Percentiles rank a stretch among this genome's conserved stretches.
Evolutionary conservation across 2,888 invertebrate genomes (phyloP).

Genomic region (Himalopsyche japonica): DNA sequence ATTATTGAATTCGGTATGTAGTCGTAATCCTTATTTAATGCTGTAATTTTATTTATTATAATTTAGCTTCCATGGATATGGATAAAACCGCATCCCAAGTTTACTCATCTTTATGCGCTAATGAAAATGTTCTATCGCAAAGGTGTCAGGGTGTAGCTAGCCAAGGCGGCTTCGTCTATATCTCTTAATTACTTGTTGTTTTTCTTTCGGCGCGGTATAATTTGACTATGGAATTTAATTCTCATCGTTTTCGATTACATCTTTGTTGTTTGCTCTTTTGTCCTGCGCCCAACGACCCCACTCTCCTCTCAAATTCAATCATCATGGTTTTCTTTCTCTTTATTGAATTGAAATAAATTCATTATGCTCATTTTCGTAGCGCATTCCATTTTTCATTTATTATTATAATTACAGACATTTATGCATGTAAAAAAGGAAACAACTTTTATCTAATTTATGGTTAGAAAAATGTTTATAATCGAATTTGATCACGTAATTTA

Average conservation of each 20-base stretch:
- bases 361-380: slow-evolving; percentile 11
- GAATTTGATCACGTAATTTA: too few relatives aligned
- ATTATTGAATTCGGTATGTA: too few relatives aligned
- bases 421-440: too few relatives aligned
- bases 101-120: slow-evolving; percentile 5
- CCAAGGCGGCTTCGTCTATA: slow-evolving; percentile 6
- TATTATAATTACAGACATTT: neutral
- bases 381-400: neutral
- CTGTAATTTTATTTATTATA: too few relatives aligned
- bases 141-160: slow-evolving; percentile 25
- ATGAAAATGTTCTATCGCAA: slow-evolving; percentile 33
- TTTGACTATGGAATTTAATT: slow-evolving; percentile 40
- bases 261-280: slow-evolving; percentile 37
- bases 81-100: too few relatives aligned
- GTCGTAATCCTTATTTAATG: too few relatives aligned
- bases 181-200: slow-evolving; percentile 40
- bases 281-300: slow-evolving; percentile 7
- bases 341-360: slow-evolving; percentile 25
- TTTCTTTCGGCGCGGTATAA: slow-evolving; percentile 37
- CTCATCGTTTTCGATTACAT: slow-evolving; percentile 39
- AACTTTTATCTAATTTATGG: too few relatives aligned
- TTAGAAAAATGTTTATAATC: too few relatives aligned
- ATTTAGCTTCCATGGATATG: too few relatives aligned
- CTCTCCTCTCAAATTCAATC: slow-evolving; percentile 28
- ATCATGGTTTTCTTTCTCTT: slow-evolving; percentile 29